Base-by-base conservation (phyloP, 2,888 invertebrate species). In the Sepiola atlantica region DNA sequence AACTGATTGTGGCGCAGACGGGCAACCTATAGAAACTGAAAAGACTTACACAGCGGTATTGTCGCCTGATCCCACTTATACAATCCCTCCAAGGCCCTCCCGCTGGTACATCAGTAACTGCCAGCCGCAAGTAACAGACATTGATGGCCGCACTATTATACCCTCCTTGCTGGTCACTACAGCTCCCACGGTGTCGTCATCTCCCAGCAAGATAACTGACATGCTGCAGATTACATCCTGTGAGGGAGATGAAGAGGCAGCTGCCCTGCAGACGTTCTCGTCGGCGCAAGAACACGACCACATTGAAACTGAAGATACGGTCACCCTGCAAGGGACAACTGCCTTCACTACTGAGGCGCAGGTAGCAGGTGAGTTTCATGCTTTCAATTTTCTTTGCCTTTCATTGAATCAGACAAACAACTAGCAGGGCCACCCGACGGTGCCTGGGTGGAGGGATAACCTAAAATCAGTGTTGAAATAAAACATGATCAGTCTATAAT, bases 221-320 rank as follows among this genome's bases (percentile, higher is more conserved):
- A 92, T 92, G 92, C 54, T 92, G n/a, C 92, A 92, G 55, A 92
- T 92, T 92, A 92, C 92, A 92, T 92, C 92, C 55, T 92, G 92
- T n/a, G 92, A 92, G 55, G 92, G 92, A n/a, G 92, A 92, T 45
- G 92, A 92, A 92, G 92, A 92, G 55, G 92, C 92, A 55, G 92
- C 92, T 55, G 92, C 92, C 6, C 54, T 92, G 18, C 92, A 92
- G 92, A 92, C 92, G 6, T 92, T 92, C 32, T 92, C 92, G 28
- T 55, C 92, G 28, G 92, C 92, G n/a, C 92, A 92, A 92, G 92
- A 92, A 55, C 92, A 45, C n/a, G 92, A 92, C n/a, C 92, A 45
- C 45, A 92, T 92, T 35, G 16, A 45, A 24, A 92, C 92, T 18
- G 92, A 92, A 21, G 92, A 92, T n/a, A 55, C 92, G 4, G 92